Base-by-base conservation (phyloP, 2,888 invertebrate species). In the Drosophila sordidula region DNA sequence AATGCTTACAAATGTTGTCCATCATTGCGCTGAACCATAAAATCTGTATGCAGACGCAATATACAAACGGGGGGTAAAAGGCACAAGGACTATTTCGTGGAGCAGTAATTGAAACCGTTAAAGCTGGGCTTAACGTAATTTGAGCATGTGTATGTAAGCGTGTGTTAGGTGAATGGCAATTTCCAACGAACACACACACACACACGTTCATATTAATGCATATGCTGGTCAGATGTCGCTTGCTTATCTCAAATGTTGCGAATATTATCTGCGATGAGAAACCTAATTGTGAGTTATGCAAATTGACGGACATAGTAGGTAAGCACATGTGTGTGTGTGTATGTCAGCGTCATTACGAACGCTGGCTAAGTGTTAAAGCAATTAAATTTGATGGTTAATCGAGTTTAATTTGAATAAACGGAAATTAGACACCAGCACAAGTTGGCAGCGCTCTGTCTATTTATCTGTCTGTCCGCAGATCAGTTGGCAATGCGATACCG, bases 211-310 rank as follows among this genome's bases (percentile, higher is more conserved):
- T 73, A 69, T 65, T 64, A 65, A 74, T 71, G 56, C 68, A 68
- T 51, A 55, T 50, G 29, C n/a, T 52, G 70, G 64, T 25, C 59
- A 71, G 46, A 38, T 56, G 34, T 32, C 45, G 61, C 26, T 44
- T 46, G 44, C 74, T 74, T 83, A 83, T 86, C 84, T 76, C 79
- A 83, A 86, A 86, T 83, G 70, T 64, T 64, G 71, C 76, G 83
- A 87, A 84, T 84, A 84, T 87, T 83, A 84, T 84, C 83, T 84
- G 70, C 70, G 79, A 79, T 84, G 81, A 71, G 80, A 68, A 81
- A 84, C 81, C 72, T 84, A 84, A 87, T 87, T 87, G 81, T 84
- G 71, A 84, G 79, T 81, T 73, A 80, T 83, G 83, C 83, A 83
- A 86, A 83, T 83, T 76, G 54, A 68, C 41, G 58, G 41, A 49